Evolutionary conservation across 2,113 vertebrate genomes (phyloP), one percentile per base, ranked within the genome.

Genomic region (Anarhynchus alexandrinus): DNA sequence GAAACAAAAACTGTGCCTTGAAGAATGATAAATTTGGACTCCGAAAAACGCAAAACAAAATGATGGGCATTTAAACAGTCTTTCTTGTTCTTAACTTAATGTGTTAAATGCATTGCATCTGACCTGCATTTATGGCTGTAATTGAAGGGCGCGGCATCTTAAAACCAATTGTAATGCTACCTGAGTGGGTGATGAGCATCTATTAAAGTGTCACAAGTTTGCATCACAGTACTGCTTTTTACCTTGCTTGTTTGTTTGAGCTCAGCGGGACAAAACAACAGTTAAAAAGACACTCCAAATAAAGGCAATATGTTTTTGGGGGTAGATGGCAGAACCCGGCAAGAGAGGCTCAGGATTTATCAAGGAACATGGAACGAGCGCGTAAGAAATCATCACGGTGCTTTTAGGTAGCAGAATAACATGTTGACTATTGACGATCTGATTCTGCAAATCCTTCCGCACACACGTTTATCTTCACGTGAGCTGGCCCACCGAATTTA

Each of bases 1-100:
- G 76, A 83, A 87, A 89, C 43, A 94, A 92, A 93, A 94, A 30
- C 74, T 47, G 11, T 93, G 93, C 91, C 81, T 91, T 78, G 71
- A 94, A 91, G 93, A 97, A 51, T 15, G 82, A 52, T n/a, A 91
- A 89, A 90, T 25, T 49, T 2, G 25, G 51, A 80, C 62, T 79
- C 83, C 15, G 17, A 51, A 87, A 86, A 96, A 82, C 10, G 9
- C 47, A 79, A 92, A 80, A 11, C 40, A 79, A 78, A 89, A 82
- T 64, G 15, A 81, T 2, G 10, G 43, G 61, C 43, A 65, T 76
- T 94, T 70, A 78, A 82, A 79, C 32, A 74, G 55, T 34, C 34
- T 40, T 55, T 40, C 47, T 62, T 62, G 34, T 47, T 72, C 67
- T 86, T 80, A 82, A 78, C 21, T 25, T 54, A 47, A 79, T 49